Evolutionary conservation across 2,888 invertebrate genomes (phyloP), one percentile per base, ranked within the genome.

Genomic region (Synergus itoensis): DNA sequence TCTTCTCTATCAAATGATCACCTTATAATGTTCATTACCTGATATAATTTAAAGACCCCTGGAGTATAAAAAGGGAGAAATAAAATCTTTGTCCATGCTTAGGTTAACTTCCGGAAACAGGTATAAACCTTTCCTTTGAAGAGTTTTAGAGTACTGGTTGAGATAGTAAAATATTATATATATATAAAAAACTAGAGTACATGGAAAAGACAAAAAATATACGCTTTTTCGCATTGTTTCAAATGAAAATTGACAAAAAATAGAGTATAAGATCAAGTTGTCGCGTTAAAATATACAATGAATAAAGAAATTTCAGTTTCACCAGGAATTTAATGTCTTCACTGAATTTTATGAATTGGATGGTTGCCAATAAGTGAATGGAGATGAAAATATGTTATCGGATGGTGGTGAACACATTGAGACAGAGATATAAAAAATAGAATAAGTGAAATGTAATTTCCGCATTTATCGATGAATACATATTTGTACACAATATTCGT

Each of bases 281-380:
- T 64, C n/a, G 7, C 64, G 16, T 64, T 64, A 9, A 64, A 40
- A 40, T n/a, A 40, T n/a, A 43, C 11, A 43, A 43, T 43, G 41
- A 75, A 75, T 75, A 57, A 75, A 75, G 36, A 75, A 36, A 53
- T 75, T 75, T 57, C 36, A 57, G 40, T n/a, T 76, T 60, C 36
- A 60, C 48, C 41, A 60, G 41, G 60, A 76, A 76, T 76, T 76
- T 76, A 57, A 18, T 60, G 60, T 41, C 40, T 60, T 76, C 53
- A 36, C 11, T 60, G 53, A 57, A 76, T 76, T 57, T 41, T 60
- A 36, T n/a, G 53, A n/a, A 41, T 57, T 76, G 40, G 57, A 40
- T 57, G n/a, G 40, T 41, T 40, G 60, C 41, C 76, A 76, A 76
- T 36, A 60, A 60, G 16, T 60, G 60, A 57, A 60, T 76, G 57